Base-by-base conservation (phyloP, 2,113 vertebrate species). In the Corydoras sp. region DNA sequence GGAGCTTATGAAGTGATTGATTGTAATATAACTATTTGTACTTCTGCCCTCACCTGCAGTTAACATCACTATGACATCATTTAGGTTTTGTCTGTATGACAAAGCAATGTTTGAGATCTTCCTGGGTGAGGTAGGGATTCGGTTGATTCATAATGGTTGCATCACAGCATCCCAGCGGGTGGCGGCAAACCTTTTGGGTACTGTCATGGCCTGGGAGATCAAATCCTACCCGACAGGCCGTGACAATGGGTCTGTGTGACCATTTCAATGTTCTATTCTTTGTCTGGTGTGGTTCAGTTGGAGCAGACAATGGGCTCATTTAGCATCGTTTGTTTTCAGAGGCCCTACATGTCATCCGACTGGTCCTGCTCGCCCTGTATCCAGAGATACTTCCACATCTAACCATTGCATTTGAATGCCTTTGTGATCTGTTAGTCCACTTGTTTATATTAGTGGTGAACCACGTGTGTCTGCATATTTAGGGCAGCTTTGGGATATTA, bases 221-320 rank as follows among this genome's bases (percentile, higher is more conserved):
- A 9, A 50, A 65, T 67, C 69, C 72, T 24, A 49, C 75, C 73
- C 65, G 69, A 24, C 68, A 35, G 32, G 15, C 61, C 62, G 14
- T 81, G 83, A 91, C 88, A 91, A 90, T 88, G 72, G 77, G 84
- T 79, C 80, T 83, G 84, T 89, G 84, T 87, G 81, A 79, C 76
- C 77, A 71, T 88, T 84, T 90, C 80, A 89, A 88, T 89, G 83
- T 85, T 77, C 84, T 79, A 80, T 88, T 89, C 86, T 89, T 80
- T 77, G 78, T 58, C 69, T 69, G 77, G 81, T 88, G 85, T 86
- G 89, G 85, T 87, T 89, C 83, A 86, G 85, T 89, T 86, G 82
- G 85, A 85, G 79, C 77, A 83, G 83, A 91, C 90, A 90, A 90
- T 89, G 73, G 84, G 76, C 75, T 89, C 85, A 87, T 88, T 89